Evolutionary conservation across 2,113 vertebrate genomes (phyloP).

Genomic region (Abramis brama): DNA sequence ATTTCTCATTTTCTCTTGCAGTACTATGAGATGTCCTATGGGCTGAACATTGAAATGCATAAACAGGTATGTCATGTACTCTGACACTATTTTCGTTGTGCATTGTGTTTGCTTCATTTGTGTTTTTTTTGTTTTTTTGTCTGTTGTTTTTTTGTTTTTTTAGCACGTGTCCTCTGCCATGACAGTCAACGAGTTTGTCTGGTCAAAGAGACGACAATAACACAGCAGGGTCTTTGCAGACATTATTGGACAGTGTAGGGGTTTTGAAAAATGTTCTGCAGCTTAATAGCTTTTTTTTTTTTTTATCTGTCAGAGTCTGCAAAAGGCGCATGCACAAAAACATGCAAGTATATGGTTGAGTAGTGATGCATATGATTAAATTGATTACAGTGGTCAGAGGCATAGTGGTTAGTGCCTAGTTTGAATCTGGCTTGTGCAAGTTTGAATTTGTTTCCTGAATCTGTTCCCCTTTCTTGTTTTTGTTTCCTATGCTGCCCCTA

Average conservation of each 20-base stretch:
- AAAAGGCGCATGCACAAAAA: not conserved
- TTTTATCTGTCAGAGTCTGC: not conserved
- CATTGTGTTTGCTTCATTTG: not conserved
- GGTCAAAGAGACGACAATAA: not conserved
- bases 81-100: not conserved
- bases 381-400: not conserved
- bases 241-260: not conserved
- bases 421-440: not conserved
- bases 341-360: not conserved
- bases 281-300: no score
- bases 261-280: not conserved
- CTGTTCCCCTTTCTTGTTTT: not conserved
- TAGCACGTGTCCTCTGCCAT: not conserved
- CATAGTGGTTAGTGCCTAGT: not conserved
- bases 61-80: constrained; percentile 53
- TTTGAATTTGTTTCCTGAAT: not conserved
- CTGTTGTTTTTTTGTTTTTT: not conserved
- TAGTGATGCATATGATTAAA: not conserved
- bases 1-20: constrained; percentile 58
- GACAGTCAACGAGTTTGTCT: not conserved
- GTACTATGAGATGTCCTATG: constrained; percentile 89
- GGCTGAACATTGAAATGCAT: constrained; percentile 86
- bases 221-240: not conserved
- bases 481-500: not conserved
- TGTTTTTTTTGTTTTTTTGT: no score